phyloP scores from a whole-genome alignment of 2,113 vertebrate species.

The Pycnonotus jocosus region DNA sequence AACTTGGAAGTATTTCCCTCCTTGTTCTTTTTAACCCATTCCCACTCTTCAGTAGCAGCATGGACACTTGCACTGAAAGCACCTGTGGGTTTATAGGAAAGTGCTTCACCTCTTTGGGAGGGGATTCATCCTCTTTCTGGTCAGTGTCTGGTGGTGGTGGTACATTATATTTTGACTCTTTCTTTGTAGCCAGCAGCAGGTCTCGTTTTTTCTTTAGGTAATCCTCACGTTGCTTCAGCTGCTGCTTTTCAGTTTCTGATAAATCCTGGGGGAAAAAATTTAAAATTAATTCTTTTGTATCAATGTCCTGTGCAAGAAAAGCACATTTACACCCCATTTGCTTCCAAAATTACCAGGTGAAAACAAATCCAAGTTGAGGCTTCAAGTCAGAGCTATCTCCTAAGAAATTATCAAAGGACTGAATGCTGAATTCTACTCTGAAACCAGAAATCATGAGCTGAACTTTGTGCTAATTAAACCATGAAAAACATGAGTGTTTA shows the following conservation, averaged over 20 bases:
- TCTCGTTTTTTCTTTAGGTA: constrained; percentile 93
- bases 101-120: constrained; percentile 66
- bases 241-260: constrained; percentile 78
- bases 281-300: background rate
- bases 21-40: background rate
- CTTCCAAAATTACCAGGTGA: background rate
- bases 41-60: background rate
- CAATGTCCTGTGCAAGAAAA: background rate
- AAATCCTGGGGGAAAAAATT: constrained; percentile 68
- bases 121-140: constrained; percentile 37
- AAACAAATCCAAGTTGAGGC: background rate
- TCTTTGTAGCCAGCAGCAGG: constrained; percentile 84
- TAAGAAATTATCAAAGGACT: background rate
- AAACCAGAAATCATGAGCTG: background rate
- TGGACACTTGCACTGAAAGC: background rate
- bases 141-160: background rate
- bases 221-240: constrained; percentile 86
- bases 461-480: background rate
- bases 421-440: background rate
- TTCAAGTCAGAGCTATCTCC: background rate
- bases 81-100: fast-evolving
- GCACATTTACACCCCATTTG: background rate
- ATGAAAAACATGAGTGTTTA: background rate
- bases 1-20: background rate
- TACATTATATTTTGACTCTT: constrained; percentile 73